These are phyloP conservation scores for Meleagris gallopavo DNA, from an alignment of 2,113 vertebrate genomes.

Conservation along the genomic window DNA sequence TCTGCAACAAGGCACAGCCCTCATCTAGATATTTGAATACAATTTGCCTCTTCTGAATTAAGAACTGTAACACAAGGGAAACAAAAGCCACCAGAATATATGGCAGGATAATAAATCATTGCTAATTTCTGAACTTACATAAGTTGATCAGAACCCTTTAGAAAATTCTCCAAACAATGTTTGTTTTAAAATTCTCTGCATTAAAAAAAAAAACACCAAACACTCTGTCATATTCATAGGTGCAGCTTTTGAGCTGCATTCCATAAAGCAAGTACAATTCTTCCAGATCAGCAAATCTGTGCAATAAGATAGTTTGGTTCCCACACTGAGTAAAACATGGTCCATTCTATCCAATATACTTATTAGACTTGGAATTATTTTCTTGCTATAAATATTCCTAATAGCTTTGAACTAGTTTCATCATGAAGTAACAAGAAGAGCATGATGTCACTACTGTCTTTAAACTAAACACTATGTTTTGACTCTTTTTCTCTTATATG, in stretches of 20 bases:
- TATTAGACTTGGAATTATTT: constrained; percentile 39
- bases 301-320: constrained; percentile 43
- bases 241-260: background rate
- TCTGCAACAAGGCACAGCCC: background rate
- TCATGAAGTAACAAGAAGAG: constrained; percentile 1
- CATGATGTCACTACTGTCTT: background rate
- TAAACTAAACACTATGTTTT: background rate
- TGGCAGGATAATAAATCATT: background rate
- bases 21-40: background rate
- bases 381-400: constrained; percentile 24
- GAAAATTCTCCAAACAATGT: background rate
- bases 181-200: constrained; percentile 21
- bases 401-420: background rate
- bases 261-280: constrained; percentile 30
- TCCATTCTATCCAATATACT: background rate
- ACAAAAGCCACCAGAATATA: constrained; percentile 16
- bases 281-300: constrained; percentile 12
- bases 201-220: background rate
- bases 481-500: background rate
- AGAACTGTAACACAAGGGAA: constrained; percentile 6
- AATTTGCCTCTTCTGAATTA: background rate
- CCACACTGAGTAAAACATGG: constrained; percentile 56
- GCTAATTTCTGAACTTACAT: background rate
- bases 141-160: constrained; percentile 26
- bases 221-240: background rate